Evolutionary conservation across 1,140 invertebrate genomes (phyloP).

Genomic region (Zelostemma sp.): DNA sequence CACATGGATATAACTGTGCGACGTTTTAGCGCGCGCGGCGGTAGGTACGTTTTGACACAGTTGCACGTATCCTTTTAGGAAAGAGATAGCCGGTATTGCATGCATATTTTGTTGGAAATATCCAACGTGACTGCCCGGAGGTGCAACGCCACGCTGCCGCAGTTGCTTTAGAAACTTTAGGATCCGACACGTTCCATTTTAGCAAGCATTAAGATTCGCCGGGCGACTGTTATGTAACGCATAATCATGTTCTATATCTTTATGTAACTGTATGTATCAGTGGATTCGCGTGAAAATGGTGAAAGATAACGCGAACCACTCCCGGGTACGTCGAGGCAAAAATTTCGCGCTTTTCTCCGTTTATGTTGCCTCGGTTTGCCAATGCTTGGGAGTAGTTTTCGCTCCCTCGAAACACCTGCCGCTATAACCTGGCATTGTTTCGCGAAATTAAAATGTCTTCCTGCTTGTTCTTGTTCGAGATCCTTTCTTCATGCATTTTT

Average conservation of each 20-base stretch:
- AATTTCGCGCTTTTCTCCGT: constrained; percentile 27
- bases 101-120: constrained; percentile 49
- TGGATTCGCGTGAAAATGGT: constrained; percentile 22
- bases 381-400: constrained; percentile 17
- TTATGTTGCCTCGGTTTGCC: constrained; percentile 21
- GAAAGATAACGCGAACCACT: constrained; percentile 31
- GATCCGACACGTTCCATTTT: constrained; percentile 42
- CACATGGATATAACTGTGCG: constrained; percentile 14
- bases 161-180: constrained; percentile 41
- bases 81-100: constrained; percentile 31
- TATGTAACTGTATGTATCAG: constrained; percentile 1
- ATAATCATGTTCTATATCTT: constrained; percentile 18
- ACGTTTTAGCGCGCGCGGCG: constrained; percentile 7
- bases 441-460: constrained; percentile 49
- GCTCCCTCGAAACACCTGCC: constrained; percentile 25
- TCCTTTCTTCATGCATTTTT: too few species aligned
- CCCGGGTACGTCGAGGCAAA: constrained; percentile 36
- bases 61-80: constrained; percentile 18
- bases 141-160: constrained; percentile 20
- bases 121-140: constrained; percentile 51
- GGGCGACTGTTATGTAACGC: constrained; percentile 18
- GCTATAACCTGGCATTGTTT: constrained; percentile 35
- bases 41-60: constrained; percentile 27
- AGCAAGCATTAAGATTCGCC: constrained; percentile 34
- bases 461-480: constrained; percentile 8